Conservation (phyloP, 2,888 invertebrate species). For the Agapostemon virescens region DNA sequence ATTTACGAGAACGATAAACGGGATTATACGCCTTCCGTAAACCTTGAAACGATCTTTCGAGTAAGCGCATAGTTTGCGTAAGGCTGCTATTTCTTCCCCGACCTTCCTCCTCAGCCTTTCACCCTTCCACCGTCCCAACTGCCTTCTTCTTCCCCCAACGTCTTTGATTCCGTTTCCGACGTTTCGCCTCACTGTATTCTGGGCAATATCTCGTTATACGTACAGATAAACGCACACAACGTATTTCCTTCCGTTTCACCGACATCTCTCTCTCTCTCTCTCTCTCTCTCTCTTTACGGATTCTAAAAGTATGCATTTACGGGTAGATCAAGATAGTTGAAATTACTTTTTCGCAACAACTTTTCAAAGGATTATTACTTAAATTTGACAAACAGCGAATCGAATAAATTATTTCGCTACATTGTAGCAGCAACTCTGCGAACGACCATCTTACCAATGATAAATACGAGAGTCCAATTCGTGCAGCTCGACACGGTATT, state of each 20-base stretch:
- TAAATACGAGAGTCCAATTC: background rate
- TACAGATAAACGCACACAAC: background rate
- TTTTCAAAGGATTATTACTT: background rate
- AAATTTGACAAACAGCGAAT: background rate
- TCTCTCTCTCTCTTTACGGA: background rate
- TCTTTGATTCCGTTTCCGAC: slow-evolving; percentile 48
- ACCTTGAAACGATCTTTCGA: slow-evolving; percentile 77
- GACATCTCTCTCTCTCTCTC: too few relatives aligned
- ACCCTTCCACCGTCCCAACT: background rate
- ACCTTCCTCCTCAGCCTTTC: background rate
- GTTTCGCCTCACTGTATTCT: background rate
- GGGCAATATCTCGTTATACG: background rate
- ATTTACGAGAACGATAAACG: slow-evolving; percentile 79
- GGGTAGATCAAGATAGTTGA: too few relatives aligned
- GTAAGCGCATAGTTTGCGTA: slow-evolving; percentile 73
- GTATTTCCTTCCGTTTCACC: background rate
- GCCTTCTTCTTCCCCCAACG: slow-evolving; percentile 8
- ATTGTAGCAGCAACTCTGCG: background rate
- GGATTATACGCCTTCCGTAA: slow-evolving; percentile 77
- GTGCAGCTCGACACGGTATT: background rate
- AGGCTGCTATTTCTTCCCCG: slow-evolving; percentile 43
- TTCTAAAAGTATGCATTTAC: background rate
- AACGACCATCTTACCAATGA: background rate
- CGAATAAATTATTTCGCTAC: background rate
- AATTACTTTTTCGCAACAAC: too few relatives aligned